Evolutionary conservation across 2,113 vertebrate species (phyloP).

Genomic region (Dipodomys ordii): DNA sequence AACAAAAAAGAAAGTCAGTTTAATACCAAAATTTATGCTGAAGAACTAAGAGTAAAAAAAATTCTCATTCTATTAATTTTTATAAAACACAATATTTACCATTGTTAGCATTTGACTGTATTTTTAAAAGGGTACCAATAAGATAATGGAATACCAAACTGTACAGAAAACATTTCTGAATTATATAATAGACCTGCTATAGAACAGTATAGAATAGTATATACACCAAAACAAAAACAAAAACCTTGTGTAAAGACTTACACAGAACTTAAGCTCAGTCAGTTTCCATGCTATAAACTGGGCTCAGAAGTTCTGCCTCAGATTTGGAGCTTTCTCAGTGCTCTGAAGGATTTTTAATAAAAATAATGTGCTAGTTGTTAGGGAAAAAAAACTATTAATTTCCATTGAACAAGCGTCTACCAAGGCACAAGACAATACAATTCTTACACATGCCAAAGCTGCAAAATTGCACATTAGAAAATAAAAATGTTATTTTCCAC

Average conservation of each 20-base stretch:
- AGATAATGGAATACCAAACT: neutral
- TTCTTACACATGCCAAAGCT: neutral
- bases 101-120: neutral
- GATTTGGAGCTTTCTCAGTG: neutral
- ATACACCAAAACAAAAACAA: neutral
- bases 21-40: neutral
- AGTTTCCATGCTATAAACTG: constrained; percentile 19
- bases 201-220: neutral
- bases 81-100: constrained; percentile 19
- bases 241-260: constrained; percentile 1
- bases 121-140: neutral
- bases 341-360: neutral
- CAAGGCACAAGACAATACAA: constrained; percentile 22
- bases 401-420: neutral
- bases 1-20: neutral
- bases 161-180: neutral
- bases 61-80: neutral
- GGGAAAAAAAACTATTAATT: neutral
- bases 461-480: neutral
- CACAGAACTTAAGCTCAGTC: neutral
- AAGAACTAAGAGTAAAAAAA: neutral
- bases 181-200: neutral
- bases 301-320: neutral
- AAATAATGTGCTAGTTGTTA: neutral
- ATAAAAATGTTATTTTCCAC: neutral